Conservation (phyloP, 1,140 invertebrate species). For the Xylocopa sonorina region DNA sequence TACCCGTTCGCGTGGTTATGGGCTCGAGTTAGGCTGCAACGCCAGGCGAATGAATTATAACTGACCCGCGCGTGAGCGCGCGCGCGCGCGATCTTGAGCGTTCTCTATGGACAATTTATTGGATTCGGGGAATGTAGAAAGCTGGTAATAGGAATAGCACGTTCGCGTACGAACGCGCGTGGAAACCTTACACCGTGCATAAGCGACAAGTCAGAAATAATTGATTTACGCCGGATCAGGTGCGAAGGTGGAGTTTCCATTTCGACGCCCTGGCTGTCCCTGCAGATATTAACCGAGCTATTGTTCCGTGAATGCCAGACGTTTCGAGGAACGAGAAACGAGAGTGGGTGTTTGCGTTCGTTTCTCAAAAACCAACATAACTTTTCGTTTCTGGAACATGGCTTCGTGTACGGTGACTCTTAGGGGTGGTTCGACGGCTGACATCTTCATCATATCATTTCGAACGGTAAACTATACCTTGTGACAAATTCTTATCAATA, state of each 20-base stretch:
- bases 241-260: background rate
- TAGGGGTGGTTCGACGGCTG: too few species aligned
- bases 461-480: too few species aligned
- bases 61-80: background rate
- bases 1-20: background rate
- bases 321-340: too few species aligned
- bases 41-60: slow-evolving; percentile 16
- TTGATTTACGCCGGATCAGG: slow-evolving; percentile 22
- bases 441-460: too few species aligned
- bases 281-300: too few species aligned
- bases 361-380: too few species aligned
- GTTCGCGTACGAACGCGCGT: background rate
- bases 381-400: too few species aligned
- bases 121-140: slow-evolving; percentile 21
- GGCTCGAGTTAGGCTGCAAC: background rate
- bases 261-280: too few species aligned
- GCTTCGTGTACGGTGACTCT: too few species aligned
- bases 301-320: too few species aligned
- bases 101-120: slow-evolving; percentile 13
- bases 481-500: too few species aligned
- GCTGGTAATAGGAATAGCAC: slow-evolving; percentile 29
- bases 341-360: too few species aligned
- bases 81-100: background rate
- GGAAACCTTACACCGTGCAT: slow-evolving; percentile 10
- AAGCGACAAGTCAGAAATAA: slow-evolving; percentile 12